Evolutionary conservation across 2,113 vertebrate genomes (phyloP).

Genomic region (Rhadina sibilatrix): DNA sequence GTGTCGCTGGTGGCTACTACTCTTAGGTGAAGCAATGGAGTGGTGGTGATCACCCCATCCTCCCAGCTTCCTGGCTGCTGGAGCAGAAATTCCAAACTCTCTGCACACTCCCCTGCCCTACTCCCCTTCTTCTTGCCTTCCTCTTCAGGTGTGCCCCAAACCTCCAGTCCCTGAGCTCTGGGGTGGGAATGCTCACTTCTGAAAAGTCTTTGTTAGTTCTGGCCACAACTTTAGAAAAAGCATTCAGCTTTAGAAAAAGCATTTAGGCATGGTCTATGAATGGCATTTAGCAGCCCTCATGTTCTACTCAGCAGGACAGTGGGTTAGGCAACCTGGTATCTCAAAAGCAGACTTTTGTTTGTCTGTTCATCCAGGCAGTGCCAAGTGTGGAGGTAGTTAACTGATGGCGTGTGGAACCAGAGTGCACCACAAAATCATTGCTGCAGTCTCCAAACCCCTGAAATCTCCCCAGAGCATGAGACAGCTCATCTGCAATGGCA

Average conservation of each 20-base stretch:
- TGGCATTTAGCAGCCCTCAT: background rate
- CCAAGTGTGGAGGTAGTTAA: background rate
- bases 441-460: fast-evolving
- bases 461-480: background rate
- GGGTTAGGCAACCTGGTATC: background rate
- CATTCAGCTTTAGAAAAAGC: background rate
- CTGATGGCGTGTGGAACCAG: background rate
- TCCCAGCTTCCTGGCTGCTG: background rate
- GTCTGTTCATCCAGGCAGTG: background rate
- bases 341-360: background rate
- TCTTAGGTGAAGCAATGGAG: background rate
- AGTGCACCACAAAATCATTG: background rate
- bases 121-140: background rate
- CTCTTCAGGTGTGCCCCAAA: background rate
- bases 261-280: background rate
- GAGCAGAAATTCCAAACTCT: background rate
- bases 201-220: background rate
- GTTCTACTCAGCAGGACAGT: fast-evolving
- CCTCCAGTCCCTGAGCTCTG: background rate
- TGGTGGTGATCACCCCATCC: background rate
- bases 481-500: background rate
- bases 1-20: background rate
- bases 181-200: background rate
- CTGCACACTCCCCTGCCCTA: background rate
- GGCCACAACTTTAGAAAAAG: background rate